Evolutionary conservation across 23 tunicate genomes (phyloP), one percentile per base, ranked within the genome.

Genomic region (Styela clava): DNA sequence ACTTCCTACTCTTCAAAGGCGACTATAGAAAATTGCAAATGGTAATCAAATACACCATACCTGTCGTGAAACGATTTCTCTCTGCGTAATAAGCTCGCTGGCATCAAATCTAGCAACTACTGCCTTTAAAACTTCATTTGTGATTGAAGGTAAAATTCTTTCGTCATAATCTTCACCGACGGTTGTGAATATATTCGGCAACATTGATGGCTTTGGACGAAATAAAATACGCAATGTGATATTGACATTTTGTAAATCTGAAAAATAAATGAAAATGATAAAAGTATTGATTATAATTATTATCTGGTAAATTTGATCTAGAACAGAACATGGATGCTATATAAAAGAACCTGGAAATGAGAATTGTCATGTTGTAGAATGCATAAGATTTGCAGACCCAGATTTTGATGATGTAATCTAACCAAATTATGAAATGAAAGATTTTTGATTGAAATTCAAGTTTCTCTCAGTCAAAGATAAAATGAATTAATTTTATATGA

Each of bases 151-250:
- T 33, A 96, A 84, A 67, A 96, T 93, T 71, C 99, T 81, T 35
- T 96, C 99, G 69, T 96, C 99, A 79, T 96, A 96, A 77, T 96
- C 99, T 61, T 86, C 90, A 12, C 99, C 99, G 24, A 96, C 82
- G 24, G 86, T 86, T 33, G 87, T 78, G 81, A 87, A 96, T 63
- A 96, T 96, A 18, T 69, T 78, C 16, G 99, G 99, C 22, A 96
- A 83, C 79, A 65, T 74, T 19, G 94, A 87, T 32, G 94, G 99
- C 67, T 88, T 88, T 21, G 99, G 99, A 63, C 99, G 94, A 69
- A 87, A 96, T 22, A 96, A 68, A 70, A 96, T 96, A 74, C 99
- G 99, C 34, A 96, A 89, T 20, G 99, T 91, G 78, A 96, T 85
- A 83, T 96, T 92, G 31, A 96, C 99, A 68, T 87, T 96, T 79